Evolutionary conservation across 1,140 invertebrate genomes (phyloP).

Genomic region (Ptiloglossa arizonensis): DNA sequence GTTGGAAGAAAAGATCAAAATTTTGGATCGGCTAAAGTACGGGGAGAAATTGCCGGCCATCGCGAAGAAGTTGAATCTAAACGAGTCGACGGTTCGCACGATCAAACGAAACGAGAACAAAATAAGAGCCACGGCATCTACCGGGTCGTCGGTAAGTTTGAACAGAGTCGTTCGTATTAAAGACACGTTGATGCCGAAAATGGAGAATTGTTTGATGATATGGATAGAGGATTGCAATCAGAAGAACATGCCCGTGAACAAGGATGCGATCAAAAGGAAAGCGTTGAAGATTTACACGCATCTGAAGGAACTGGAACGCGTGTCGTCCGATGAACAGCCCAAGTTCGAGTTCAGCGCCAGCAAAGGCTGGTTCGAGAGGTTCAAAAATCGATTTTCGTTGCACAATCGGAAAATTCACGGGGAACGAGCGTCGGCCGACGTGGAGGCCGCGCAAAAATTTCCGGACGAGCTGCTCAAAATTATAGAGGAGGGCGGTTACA

Average conservation of each 20-base stretch:
- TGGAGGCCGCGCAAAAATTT: neutral
- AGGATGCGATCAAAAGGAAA: neutral
- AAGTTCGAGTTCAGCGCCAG: neutral
- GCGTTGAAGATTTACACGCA: neutral
- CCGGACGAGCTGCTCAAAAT: neutral
- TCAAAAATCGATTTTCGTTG: conserved; percentile 15
- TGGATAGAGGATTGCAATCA: neutral
- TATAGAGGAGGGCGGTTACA: neutral
- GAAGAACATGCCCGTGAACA: neutral
- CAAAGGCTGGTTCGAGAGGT: conserved; percentile 4
- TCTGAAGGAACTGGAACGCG: neutral
- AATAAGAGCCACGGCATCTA: neutral
- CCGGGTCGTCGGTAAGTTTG: neutral
- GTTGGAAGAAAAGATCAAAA: conserved; percentile 1
- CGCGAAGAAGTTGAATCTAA: neutral
- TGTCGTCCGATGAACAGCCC: neutral
- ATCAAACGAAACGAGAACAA: neutral
- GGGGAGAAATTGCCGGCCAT: neutral
- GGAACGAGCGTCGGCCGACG: neutral
- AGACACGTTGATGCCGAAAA: neutral
- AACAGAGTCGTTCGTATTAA: conserved; percentile 2
- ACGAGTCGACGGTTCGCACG: neutral
- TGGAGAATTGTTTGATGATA: conserved; percentile 3
- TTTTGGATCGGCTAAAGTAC: neutral
- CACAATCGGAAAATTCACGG: neutral